phyloP scores from a whole-genome alignment of 2,888 invertebrate genomes.

The Tanytarsus gracilentus region DNA sequence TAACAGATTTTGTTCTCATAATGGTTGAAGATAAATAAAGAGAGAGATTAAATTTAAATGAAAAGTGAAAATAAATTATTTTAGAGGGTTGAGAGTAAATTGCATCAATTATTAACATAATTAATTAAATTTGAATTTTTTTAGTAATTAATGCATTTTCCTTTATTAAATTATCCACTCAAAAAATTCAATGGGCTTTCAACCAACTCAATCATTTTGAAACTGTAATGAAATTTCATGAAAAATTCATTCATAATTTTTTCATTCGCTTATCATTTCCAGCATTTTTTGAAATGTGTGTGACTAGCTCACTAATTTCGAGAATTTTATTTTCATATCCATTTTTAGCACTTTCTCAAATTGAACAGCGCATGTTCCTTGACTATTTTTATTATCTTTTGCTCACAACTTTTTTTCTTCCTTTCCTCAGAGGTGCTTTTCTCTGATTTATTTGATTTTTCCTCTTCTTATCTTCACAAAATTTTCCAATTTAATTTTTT shows the following conservation, averaged over 20 bases:
- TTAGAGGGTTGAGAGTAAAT: too few relatives aligned
- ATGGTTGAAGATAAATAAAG: too few relatives aligned
- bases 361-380: slow-evolving; percentile 2
- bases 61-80: too few relatives aligned
- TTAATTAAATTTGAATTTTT: too few relatives aligned
- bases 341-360: neutral
- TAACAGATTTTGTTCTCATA: too few relatives aligned
- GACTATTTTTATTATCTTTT: neutral
- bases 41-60: too few relatives aligned
- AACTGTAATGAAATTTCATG: neutral
- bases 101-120: too few relatives aligned
- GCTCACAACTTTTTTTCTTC: neutral
- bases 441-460: neutral
- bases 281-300: neutral
- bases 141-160: too few relatives aligned
- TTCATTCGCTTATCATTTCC: neutral
- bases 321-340: neutral
- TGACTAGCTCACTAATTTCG: neutral
- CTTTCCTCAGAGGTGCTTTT: neutral
- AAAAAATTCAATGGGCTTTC: too few relatives aligned
- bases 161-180: too few relatives aligned
- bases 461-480: neutral
- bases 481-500: neutral
- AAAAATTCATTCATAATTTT: slow-evolving; percentile 6
- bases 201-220: too few relatives aligned